These are phyloP conservation scores for Epirrita christyi DNA, from an alignment of 2,888 invertebrate species.

Conservation along the genomic window DNA sequence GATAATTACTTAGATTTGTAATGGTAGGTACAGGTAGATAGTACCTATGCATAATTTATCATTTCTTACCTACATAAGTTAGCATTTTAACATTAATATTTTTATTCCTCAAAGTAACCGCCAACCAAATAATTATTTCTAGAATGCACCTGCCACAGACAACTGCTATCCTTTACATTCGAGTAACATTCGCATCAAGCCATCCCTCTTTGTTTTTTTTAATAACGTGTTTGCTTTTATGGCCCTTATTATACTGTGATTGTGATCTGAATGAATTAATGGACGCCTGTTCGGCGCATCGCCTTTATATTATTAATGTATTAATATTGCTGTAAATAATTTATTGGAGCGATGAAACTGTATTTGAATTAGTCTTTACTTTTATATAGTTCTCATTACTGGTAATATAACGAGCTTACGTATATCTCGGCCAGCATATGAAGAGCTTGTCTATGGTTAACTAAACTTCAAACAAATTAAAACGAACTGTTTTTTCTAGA, in stretches of 20 bases:
- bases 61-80: conserved; percentile 4
- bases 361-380: neutral
- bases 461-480: too few relatives aligned
- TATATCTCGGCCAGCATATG: too few relatives aligned
- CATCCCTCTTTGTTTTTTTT: conserved; percentile 39
- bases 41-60: conserved; percentile 2
- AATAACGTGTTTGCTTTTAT: conserved; percentile 48
- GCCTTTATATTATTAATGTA: conserved; percentile 37
- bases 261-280: conserved; percentile 55
- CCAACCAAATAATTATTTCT: conserved; percentile 23
- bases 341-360: conserved; percentile 15
- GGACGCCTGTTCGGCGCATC: conserved; percentile 41
- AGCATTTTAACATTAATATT: conserved; percentile 9
- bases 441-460: too few relatives aligned
- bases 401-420: too few relatives aligned
- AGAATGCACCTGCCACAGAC: conserved; percentile 48
- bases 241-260: conserved; percentile 50
- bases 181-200: conserved; percentile 23
- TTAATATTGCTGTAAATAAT: conserved; percentile 30
- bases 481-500: too few relatives aligned
- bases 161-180: conserved; percentile 39
- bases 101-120: conserved; percentile 22
- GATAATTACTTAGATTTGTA: too few relatives aligned
- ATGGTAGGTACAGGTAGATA: too few relatives aligned
- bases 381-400: neutral